A percentile compares a stretch with the other conserved stretches of the same genome.
These are phyloP conservation scores for Amphiprion ocellaris DNA, from an alignment of 2,113 vertebrate genomes.

Conservation along the genomic window DNA sequence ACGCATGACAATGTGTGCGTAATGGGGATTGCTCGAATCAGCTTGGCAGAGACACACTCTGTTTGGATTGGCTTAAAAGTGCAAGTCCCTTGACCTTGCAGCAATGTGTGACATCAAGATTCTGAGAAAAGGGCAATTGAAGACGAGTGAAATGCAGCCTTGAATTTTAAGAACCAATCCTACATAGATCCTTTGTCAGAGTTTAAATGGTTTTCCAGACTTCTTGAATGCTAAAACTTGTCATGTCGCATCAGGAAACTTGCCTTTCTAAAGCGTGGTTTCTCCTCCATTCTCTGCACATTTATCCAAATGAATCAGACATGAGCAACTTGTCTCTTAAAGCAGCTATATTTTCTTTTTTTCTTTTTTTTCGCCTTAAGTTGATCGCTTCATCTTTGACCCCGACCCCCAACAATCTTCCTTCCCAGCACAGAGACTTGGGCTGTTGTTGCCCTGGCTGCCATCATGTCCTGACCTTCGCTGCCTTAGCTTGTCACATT, in stretches of 20 bases:
- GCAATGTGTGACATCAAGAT: constrained; percentile 55
- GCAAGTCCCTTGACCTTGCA: constrained; percentile 61
- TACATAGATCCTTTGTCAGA: constrained; percentile 27
- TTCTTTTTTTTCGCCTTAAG: constrained; percentile 14
- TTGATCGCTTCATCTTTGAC: constrained; percentile 42
- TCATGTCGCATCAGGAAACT: constrained; percentile 10
- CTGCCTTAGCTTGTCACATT: constrained; percentile 61
- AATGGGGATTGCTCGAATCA: constrained; percentile 59
- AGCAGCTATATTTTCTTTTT: constrained; percentile 16
- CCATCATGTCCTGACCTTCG: constrained; percentile 63
- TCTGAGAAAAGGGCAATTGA: constrained; percentile 34
- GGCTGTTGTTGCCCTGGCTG: constrained; percentile 50
- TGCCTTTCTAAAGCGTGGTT: constrained; percentile 20
- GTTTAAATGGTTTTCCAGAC: constrained; percentile 29
- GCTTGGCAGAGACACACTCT: constrained; percentile 34
- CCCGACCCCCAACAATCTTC: neutral
- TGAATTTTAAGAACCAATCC: constrained; percentile 39
- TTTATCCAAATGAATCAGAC: constrained; percentile 7
- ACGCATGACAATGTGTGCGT: constrained; percentile 63
- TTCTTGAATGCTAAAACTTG: constrained; percentile 6
- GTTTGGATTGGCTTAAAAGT: constrained; percentile 60
- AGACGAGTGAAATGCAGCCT: constrained; percentile 42
- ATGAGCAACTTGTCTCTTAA: neutral
- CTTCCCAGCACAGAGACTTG: constrained; percentile 24
- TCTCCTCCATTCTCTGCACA: neutral